These are phyloP conservation scores for Odontomachus brunneus DNA, from an alignment of 1,140 invertebrate genomes.

Conservation along the genomic window DNA sequence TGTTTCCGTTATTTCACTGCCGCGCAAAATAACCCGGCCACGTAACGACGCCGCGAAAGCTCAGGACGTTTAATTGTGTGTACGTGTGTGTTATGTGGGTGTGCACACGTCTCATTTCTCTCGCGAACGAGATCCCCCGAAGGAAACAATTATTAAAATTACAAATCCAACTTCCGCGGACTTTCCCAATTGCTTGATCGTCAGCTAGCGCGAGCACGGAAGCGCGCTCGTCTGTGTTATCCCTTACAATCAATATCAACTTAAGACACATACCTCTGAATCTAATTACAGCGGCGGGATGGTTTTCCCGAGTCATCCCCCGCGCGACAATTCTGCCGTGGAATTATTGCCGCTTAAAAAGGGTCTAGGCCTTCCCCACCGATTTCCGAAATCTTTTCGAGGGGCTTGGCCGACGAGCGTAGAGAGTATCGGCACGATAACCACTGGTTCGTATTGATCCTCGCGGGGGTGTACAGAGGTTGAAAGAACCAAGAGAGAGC, in stretches of 20 bases:
- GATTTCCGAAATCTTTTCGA: conserved; percentile 65
- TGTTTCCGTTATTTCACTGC: neutral
- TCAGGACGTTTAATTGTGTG: neutral
- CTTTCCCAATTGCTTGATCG: neutral
- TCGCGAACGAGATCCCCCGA: no score
- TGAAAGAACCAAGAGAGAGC: conserved; percentile 49
- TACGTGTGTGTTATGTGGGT: no score
- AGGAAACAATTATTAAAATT: neutral
- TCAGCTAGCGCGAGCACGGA: neutral
- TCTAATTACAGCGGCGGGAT: conserved; percentile 70
- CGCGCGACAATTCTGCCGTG: conserved; percentile 12
- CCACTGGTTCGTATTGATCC: conserved; percentile 81
- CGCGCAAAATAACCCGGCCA: neutral
- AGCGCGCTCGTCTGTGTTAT: no score
- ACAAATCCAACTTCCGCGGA: neutral
- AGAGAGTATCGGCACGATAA: conserved; percentile 80
- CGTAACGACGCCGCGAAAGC: neutral
- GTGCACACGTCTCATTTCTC: no score
- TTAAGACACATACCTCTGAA: conserved; percentile 43
- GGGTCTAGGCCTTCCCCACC: conserved; percentile 9
- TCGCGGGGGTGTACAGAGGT: conserved; percentile 71
- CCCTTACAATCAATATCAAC: neutral
- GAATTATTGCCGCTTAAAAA: conserved; percentile 74
- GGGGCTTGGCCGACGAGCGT: conserved; percentile 58
- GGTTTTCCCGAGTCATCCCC: conserved; percentile 70